Base-by-base conservation (phyloP, 2,888 invertebrate genomes). In the Ectemnius lituratus region DNA sequence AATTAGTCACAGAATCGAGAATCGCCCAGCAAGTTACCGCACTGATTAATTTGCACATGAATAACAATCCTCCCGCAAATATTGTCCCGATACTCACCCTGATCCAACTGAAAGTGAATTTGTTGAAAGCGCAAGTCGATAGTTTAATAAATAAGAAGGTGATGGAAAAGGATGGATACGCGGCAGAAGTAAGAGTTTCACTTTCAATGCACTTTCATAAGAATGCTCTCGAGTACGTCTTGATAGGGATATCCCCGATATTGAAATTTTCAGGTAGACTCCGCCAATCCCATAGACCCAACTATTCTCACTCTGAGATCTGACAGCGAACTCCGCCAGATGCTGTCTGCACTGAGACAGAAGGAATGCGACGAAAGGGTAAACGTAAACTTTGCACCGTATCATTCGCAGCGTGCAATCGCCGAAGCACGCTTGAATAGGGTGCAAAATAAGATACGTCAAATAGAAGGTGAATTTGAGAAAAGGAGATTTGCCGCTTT, bases 1-100 rank as follows among this genome's bases (percentile, higher is more conserved):
- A 90, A 18, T 65, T 91, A 61, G n/a, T 90, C 11, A 57, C 71
- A 0, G 90, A 91, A 61, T 86, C 88, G 0, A 80, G 85, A 58
- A 81, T 73, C 62, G 83, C 86, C 13, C 89, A 87, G 18, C 88
- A 90, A 65, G 80, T 90, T 16, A 89, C 87, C 69, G 85, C 86
- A 0, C 69, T 91, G 27, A 87, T 91, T 37, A 87, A 88, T 63
- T 79, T 90, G 16, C 90, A 90, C 60, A 86, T 89, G 84, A 88
- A 88, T 3, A 70, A 86, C 45, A 84, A 82, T 67, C 85, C 85
- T 0, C 87, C 88, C 2, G 59, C 80, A 0, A 88, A 84, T 20
- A 70, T 90, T 1, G 77, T 91, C 1, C 88, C 90, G 4, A 65
- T 89, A 2, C 75, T 90, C 13, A 90, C 90, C 2, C 73, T 84